Percentiles rank a stretch among this genome's conserved stretches.
Evolutionary conservation across 1,140 invertebrate species (phyloP).

Genomic region (Mycetomoellerius zeteki): DNA sequence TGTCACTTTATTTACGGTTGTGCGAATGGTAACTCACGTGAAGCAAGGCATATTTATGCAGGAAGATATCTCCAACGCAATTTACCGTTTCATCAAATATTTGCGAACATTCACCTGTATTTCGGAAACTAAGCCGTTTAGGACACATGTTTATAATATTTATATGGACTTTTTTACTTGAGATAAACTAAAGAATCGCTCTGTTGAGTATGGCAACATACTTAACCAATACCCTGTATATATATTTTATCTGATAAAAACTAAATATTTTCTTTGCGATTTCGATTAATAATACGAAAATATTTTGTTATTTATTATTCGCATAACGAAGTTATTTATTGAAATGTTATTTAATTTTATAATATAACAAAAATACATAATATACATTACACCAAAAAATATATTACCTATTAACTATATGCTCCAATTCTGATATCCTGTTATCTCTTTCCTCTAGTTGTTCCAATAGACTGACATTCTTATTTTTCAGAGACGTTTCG

Average conservation of each 20-base stretch:
- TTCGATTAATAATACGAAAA: neutral
- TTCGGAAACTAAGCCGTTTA: no score
- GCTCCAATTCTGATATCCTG: constrained; percentile 84
- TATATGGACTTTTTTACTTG: no score
- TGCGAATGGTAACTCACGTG: no score
- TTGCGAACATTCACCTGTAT: no score
- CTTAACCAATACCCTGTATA: no score
- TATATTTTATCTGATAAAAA: neutral
- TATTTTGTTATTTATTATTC: neutral
- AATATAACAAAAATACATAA: constrained; percentile 7
- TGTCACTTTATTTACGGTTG: no score
- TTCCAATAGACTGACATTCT: constrained; percentile 87
- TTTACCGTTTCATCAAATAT: no score
- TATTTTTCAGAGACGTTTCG: constrained; percentile 91
- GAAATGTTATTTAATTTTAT: constrained; percentile 13
- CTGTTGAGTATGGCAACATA: no score
- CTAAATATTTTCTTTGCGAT: constrained; percentile 10
- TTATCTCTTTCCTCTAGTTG: constrained; percentile 88
- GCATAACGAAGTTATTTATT: neutral
- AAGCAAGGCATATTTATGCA: no score
- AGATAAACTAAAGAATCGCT: no score
- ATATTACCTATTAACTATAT: constrained; percentile 79
- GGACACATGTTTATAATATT: no score
- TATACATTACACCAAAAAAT: constrained; percentile 11
- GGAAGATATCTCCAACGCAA: no score